Percentiles rank a stretch among this genome's conserved stretches.
These are phyloP conservation scores for Entomobrya multifasciata DNA, from an alignment of 2,888 invertebrate genomes.

Conservation along the genomic window DNA sequence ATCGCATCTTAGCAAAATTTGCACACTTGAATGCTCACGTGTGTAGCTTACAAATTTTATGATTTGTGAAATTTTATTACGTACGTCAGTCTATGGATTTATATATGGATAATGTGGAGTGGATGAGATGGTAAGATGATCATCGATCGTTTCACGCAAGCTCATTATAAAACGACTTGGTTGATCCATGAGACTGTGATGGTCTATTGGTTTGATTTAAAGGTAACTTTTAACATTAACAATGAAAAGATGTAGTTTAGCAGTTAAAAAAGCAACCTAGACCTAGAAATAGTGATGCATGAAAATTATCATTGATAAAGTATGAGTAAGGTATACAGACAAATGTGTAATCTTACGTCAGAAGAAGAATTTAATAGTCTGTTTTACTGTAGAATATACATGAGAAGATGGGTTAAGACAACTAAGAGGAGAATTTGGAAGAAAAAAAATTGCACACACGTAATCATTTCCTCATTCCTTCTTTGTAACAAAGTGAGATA, in stretches of 20 bases:
- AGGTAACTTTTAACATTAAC: conserved; percentile 41
- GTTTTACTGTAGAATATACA: conserved; percentile 13
- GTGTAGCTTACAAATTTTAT: background rate
- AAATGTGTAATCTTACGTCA: conserved; percentile 50
- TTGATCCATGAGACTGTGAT: background rate
- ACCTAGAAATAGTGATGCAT: conserved; percentile 72
- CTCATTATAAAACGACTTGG: background rate
- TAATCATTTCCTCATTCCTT: conserved; percentile 60
- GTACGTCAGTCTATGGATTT: no score
- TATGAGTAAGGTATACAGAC: background rate
- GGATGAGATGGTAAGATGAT: conserved; percentile 11
- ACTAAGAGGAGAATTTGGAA: no score
- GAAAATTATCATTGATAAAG: conserved; percentile 39
- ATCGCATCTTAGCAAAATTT: background rate
- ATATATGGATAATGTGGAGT: no score
- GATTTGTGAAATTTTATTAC: no score
- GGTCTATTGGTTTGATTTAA: conserved; percentile 32
- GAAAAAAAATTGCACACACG: conserved; percentile 26
- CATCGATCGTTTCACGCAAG: background rate
- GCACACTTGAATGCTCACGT: conserved; percentile 7
- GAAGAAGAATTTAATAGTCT: background rate
- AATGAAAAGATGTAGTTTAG: conserved; percentile 16
- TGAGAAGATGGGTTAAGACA: no score
- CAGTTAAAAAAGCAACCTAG: conserved; percentile 55
- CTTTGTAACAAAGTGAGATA: conserved; percentile 35